Base-by-base conservation (phyloP, 2,797 vertebrate species). In the Malacoctenus gilli region DNA sequence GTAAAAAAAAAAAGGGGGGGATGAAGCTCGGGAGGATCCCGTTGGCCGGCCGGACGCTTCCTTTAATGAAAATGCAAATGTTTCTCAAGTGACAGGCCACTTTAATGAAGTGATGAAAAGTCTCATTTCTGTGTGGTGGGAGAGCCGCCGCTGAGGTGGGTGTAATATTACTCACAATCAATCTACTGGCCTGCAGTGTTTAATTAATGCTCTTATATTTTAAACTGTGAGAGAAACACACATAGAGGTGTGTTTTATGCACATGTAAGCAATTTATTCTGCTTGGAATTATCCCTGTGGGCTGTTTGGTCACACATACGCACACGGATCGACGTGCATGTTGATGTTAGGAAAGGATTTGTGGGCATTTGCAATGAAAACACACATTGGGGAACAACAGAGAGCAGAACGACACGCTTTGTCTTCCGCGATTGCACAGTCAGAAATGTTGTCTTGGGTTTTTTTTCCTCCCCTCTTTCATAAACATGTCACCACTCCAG, bases 31-130 rank as follows among this genome's bases (percentile, higher is more conserved):
- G n/a, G 22, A 23, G 22, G 4, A 23, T 6, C 25, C 25, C 5
- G 25, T 28, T 28, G 6, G 25, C 9, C 9, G 25, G 25, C 5
- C 25, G 5, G n/a, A n/a, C n/a, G 5, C 58, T 34, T 51, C 10
- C 66, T 76, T 57, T 14, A 60, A 58, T 57, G 30, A 75, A 80
- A 85, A 61, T 46, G 35, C 28, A 66, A 82, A 76, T 72, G 64
- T 72, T 68, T 59, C 43, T 50, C 10, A 55, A 73, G 54, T 54
- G 46, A 70, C 41, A 49, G 21, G 50, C 11, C 35, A 19, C 23
- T 69, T 71, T 57, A 75, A 82, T 72, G 60, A 67, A 59, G 59
- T 65, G 72, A 68, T 68, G 46, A 73, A 55, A 76, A 68, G 63
- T 63, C 68, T 54, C 12, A 48, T 83, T 46, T 69, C 7, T 30